Conservation (phyloP, 2,113 vertebrate genomes). For the Brachionichthys hirsutus region DNA sequence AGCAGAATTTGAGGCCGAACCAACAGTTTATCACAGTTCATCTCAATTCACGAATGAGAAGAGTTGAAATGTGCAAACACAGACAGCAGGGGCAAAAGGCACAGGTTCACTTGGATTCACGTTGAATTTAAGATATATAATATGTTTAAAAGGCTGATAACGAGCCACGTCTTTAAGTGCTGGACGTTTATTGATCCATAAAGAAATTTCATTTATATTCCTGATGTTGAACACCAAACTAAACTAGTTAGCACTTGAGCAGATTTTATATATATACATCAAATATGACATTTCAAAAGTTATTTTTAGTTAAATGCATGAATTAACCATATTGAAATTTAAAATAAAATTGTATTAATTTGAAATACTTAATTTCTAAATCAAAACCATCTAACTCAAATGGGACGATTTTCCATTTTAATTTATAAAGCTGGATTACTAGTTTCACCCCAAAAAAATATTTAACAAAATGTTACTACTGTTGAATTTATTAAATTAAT, state of each 20-base stretch:
- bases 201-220: background rate
- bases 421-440: background rate
- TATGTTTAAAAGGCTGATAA: no score
- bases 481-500: background rate
- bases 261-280: no score
- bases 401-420: background rate
- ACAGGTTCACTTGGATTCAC: background rate
- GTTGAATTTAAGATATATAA: no score
- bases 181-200: background rate
- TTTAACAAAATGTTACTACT: background rate
- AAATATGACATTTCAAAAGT: no score
- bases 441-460: background rate
- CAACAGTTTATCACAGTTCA: constrained; percentile 58
- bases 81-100: background rate
- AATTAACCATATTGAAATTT: background rate
- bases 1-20: constrained; percentile 60
- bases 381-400: background rate
- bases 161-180: background rate
- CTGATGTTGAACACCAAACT: background rate
- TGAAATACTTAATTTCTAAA: background rate
- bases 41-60: constrained; percentile 14
- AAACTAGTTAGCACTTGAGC: background rate
- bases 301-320: background rate
- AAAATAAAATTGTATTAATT: no score
- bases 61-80: background rate